These are phyloP conservation scores for Dasypus novemcinctus DNA, from an alignment of 2,113 vertebrate genomes.

Conservation along the genomic window DNA sequence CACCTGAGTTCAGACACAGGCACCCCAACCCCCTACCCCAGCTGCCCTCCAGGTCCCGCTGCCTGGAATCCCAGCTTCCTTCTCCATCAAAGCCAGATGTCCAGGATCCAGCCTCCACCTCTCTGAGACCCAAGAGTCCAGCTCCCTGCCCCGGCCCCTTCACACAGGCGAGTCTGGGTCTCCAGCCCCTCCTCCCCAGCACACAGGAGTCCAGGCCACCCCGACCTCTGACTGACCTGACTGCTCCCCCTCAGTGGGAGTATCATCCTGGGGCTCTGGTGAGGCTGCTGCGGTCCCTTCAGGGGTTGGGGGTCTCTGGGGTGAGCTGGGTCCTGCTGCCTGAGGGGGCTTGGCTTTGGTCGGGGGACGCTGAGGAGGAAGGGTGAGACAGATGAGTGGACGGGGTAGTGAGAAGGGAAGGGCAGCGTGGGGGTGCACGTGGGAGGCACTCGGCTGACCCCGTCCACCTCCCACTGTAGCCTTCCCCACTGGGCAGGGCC, in stretches of 20 bases:
- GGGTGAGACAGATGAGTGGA: background rate
- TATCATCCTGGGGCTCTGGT: conserved; percentile 29
- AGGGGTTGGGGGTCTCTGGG: conserved; percentile 14
- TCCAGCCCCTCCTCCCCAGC: background rate
- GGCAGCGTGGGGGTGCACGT: fast-evolving
- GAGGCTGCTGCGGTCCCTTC: conserved; percentile 39
- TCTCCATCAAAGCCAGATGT: background rate
- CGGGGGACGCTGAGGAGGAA: background rate
- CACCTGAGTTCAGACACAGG: background rate
- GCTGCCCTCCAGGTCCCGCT: background rate
- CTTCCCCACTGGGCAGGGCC: background rate
- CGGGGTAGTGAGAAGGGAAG: background rate
- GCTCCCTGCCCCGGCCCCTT: too few relatives aligned
- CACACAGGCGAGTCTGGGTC: background rate
- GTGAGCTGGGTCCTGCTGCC: conserved; percentile 52
- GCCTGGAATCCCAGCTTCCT: background rate
- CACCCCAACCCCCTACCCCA: background rate
- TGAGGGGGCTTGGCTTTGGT: conserved; percentile 58
- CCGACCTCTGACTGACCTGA: conserved; percentile 71
- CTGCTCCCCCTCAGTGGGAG: conserved; percentile 31
- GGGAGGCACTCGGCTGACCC: background rate
- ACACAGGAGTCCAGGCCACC: background rate
- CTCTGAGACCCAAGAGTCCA: background rate
- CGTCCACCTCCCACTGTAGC: background rate
- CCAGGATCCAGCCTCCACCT: background rate